Percentiles rank a stretch among this genome's conserved stretches.
These are phyloP conservation scores for Darwinula stevensoni DNA, from an alignment of 2,888 invertebrate genomes.

Conservation along the genomic window DNA sequence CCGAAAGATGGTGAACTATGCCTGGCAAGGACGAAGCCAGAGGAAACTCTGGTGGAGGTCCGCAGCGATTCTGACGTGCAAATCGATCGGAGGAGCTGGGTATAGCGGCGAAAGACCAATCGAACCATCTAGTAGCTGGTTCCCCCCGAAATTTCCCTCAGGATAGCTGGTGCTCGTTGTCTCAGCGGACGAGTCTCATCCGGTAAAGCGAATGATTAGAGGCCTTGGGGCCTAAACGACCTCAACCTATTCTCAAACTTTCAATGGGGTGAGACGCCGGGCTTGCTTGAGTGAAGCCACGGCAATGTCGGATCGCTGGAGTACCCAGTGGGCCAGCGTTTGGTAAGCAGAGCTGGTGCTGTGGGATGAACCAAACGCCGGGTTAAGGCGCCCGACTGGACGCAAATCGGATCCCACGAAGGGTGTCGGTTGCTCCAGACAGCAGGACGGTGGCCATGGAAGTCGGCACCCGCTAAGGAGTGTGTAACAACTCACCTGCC, in stretches of 20 bases:
- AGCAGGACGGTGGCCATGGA: slow-evolving; percentile 44
- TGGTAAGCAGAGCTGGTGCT: slow-evolving; percentile 51
- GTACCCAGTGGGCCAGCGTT: slow-evolving; percentile 37
- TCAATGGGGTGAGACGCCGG: slow-evolving; percentile 36
- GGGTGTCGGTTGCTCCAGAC: slow-evolving; percentile 31
- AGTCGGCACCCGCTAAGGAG: slow-evolving; percentile 20
- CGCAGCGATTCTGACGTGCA: slow-evolving; percentile 44
- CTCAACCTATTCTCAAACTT: slow-evolving; percentile 47
- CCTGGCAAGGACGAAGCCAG: slow-evolving; percentile 4
- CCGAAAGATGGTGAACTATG: slow-evolving; percentile 4
- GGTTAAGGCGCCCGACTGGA: slow-evolving; percentile 32
- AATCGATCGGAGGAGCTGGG: slow-evolving; percentile 45
- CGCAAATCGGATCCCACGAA: slow-evolving; percentile 28
- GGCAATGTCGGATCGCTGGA: slow-evolving; percentile 20
- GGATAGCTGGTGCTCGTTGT: slow-evolving; percentile 28
- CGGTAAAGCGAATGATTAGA: slow-evolving; percentile 23
- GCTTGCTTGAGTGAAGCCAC: slow-evolving; percentile 26
- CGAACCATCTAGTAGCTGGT: slow-evolving; percentile 48
- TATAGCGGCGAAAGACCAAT: slow-evolving; percentile 34
- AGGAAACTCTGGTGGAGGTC: slow-evolving; percentile 25
- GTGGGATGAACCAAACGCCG: slow-evolving; percentile 41
- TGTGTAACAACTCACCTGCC: slow-evolving; percentile 20
- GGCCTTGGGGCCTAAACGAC: slow-evolving; percentile 33
- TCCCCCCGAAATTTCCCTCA: slow-evolving; percentile 44
- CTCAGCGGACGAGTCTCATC: slow-evolving; percentile 15